Conservation (phyloP, 92 coral and sea anemone species). For the Bergia sp. region DNA sequence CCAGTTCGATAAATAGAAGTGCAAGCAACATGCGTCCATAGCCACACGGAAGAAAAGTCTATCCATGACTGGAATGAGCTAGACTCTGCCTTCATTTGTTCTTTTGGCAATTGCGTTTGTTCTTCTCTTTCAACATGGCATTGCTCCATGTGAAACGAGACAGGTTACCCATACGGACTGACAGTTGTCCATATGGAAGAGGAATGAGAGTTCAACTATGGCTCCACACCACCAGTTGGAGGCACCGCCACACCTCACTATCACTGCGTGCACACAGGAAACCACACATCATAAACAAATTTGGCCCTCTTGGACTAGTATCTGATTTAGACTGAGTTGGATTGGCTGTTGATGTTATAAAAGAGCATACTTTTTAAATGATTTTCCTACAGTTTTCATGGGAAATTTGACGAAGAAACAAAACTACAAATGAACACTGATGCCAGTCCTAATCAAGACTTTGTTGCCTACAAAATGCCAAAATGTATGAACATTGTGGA, state of each 20-base stretch:
- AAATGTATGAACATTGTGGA: neutral
- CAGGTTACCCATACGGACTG: neutral
- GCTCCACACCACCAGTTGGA: slow-evolving; percentile 21
- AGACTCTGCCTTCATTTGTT: neutral
- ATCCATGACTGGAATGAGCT: neutral
- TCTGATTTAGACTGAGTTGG: slow-evolving; percentile 47
- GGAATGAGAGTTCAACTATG: neutral
- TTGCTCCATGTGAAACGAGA: neutral
- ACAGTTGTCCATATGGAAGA: neutral
- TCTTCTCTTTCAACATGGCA: neutral
- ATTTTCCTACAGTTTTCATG: slow-evolving; percentile 1
- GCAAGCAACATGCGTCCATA: neutral
- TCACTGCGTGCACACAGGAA: slow-evolving; percentile 26
- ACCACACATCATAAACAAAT: slow-evolving; percentile 49
- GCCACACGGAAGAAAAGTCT: neutral
- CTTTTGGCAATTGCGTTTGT: neutral
- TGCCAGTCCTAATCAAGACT: neutral
- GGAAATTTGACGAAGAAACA: neutral
- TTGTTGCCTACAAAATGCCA: neutral
- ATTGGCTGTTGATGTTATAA: slow-evolving; percentile 39
- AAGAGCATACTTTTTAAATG: slow-evolving; percentile 33
- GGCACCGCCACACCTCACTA: slow-evolving; percentile 44
- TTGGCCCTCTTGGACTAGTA: slow-evolving; percentile 47
- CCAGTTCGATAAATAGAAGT: neutral
- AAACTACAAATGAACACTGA: neutral